A percentile compares a stretch with the other conserved stretches of the same genome.
These are phyloP conservation scores for Ochlodes sylvanus DNA, from an alignment of 2,888 invertebrate species.

Conservation along the genomic window DNA sequence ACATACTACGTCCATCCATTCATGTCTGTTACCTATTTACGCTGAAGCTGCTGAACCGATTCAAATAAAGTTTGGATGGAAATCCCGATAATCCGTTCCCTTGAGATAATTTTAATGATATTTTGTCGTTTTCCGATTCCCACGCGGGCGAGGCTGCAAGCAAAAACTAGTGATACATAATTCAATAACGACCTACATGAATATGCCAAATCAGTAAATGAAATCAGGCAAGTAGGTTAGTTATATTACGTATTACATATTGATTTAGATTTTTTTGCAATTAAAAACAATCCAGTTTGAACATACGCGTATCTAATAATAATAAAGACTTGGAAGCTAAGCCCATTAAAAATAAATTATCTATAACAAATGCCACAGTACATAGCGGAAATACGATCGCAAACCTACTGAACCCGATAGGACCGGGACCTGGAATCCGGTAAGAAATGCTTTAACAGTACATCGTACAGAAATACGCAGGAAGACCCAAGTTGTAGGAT, in stretches of 20 bases:
- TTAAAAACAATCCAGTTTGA: background rate
- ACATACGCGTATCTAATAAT: background rate
- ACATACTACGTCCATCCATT: no score
- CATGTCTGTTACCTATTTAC: no score
- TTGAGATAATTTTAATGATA: no score
- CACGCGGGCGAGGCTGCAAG: no score
- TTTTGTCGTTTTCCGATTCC: no score
- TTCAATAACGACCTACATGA: no score
- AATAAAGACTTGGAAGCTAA: background rate
- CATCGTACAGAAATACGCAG: background rate
- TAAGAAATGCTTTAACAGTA: slow-evolving; percentile 21
- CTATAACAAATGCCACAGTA: slow-evolving; percentile 27
- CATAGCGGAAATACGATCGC: slow-evolving; percentile 20
- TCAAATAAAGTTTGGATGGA: no score
- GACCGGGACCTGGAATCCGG: slow-evolving; percentile 32
- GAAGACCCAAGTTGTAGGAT: background rate
- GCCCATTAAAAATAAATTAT: slow-evolving; percentile 5
- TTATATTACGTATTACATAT: background rate
- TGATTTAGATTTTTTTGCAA: background rate
- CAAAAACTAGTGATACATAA: no score
- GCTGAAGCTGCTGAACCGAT: no score
- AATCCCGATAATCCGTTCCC: no score
- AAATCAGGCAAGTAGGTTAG: background rate
- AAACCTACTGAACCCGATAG: slow-evolving; percentile 36
- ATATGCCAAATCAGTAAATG: background rate